These are phyloP conservation scores for Lymantria dispar DNA, from an alignment of 2,888 invertebrate genomes.

Conservation along the genomic window DNA sequence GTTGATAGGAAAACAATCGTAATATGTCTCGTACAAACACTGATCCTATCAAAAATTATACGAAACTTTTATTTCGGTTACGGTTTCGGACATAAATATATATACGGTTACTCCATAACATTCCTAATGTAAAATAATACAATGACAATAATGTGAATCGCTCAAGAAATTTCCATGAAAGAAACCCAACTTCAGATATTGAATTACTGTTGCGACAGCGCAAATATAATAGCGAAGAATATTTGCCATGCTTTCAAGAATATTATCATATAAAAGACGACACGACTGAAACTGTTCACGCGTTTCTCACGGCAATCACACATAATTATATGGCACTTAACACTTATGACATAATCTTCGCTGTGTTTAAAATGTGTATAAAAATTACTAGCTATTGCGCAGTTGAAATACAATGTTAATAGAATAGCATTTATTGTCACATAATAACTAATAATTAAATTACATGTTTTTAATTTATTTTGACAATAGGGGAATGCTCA, in stretches of 20 bases:
- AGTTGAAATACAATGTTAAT: constrained; percentile 24
- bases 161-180: not conserved
- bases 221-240: not conserved
- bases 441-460: too few relatives aligned
- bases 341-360: constrained; percentile 29
- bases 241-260: too few relatives aligned
- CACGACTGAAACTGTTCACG: not conserved
- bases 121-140: too few relatives aligned
- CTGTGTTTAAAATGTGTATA: constrained; percentile 9
- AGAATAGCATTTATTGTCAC: too few relatives aligned
- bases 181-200: not conserved
- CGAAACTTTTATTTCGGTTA: too few relatives aligned
- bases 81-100: too few relatives aligned
- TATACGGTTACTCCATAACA: too few relatives aligned
- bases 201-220: not conserved
- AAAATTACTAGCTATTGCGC: constrained; percentile 10
- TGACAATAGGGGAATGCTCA: too few relatives aligned
- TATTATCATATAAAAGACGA: not conserved
- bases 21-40: too few relatives aligned
- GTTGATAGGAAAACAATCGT: too few relatives aligned
- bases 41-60: too few relatives aligned
- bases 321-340: constrained; percentile 25
- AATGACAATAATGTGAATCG: not conserved
- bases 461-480: too few relatives aligned
- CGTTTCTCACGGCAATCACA: constrained; percentile 30